A percentile compares a stretch with the other conserved stretches of the same genome.
These are phyloP conservation scores for Meloidogyne floridensis DNA, from an alignment of 1,140 invertebrate species.

Conservation along the genomic window DNA sequence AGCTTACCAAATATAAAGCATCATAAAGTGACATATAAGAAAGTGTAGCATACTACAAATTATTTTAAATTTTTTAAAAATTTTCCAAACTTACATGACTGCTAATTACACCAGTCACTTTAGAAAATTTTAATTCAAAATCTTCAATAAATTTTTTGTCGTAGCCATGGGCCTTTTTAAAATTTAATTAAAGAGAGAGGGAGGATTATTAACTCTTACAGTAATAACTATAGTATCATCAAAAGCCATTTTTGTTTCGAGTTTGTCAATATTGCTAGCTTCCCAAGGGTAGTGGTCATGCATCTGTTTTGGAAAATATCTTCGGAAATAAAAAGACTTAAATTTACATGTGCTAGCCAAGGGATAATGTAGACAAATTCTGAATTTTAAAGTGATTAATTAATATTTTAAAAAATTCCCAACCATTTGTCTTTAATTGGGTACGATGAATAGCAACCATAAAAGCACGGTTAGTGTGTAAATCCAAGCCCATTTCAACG, in stretches of 20 bases:
- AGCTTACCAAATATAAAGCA: conserved; percentile 57
- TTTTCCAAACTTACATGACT: conserved; percentile 52
- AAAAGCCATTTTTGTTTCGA: conserved; percentile 57
- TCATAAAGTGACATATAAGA: conserved; percentile 64
- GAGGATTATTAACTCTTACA: background rate
- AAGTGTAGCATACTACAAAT: conserved; percentile 62
- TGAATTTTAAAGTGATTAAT: background rate
- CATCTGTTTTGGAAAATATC: conserved; percentile 32
- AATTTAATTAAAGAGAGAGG: background rate
- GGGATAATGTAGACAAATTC: conserved; percentile 64
- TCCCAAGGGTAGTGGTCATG: conserved; percentile 66
- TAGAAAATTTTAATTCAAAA: conserved; percentile 58
- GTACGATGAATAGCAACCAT: conserved; percentile 58
- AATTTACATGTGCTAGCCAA: conserved; percentile 61
- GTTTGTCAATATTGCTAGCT: conserved; percentile 61
- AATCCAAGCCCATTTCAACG: conserved; percentile 60
- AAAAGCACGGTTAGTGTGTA: conserved; percentile 57
- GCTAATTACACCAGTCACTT: conserved; percentile 60
- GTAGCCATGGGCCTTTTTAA: conserved; percentile 56
- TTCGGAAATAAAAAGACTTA: background rate
- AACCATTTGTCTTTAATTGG: conserved; percentile 46
- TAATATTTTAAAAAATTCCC: background rate
- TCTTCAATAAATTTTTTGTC: conserved; percentile 66
- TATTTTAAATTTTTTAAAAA: background rate
- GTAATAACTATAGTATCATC: conserved; percentile 65